Base-by-base conservation (phyloP, 1,140 invertebrate species). In the Rhopalosiphum maidis region DNA sequence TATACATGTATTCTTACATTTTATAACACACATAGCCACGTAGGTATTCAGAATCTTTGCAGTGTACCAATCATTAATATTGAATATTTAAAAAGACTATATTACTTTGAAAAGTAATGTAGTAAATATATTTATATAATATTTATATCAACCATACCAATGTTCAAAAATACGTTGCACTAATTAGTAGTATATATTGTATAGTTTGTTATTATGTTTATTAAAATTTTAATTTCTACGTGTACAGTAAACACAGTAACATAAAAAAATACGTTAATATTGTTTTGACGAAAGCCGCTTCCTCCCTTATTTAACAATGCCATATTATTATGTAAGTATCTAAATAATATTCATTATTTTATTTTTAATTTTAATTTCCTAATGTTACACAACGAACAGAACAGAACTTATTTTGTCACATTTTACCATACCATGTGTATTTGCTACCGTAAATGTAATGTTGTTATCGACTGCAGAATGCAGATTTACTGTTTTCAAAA, bases 401-500 rank as follows among this genome's bases (percentile, higher is more conserved):
- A 41, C 23, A 37, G 35, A 35, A 37, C 8, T 82, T 82, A 37
- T 82, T 21, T 15, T 83, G 21, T 77, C 15, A 21, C n/a, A 5
- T 77, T 77, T 15, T n/a, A 21, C 18, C 23, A 46, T 15, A 30
- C 85, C 41, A 41, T 46, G 8, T 8, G 22, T 85, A 85, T 18
- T 23, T 83, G 0, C 9, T 22, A 5, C 1, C 37, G 7, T 41
- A 0, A 25, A 85, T 37, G 43, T 46, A 46, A 25, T 46, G 4
- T 87, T 86, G 51, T 87, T 87, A 87, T 87, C 41, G 18, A n/a
- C 15, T 18, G 2, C 43, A 87, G 15, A 48, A 48, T 87, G 2
- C 43, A 87, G 15, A 48, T 87, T 87, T 87, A 21, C 25, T 11
- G n/a, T 48, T 87, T n/a, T 48, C 86, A n/a, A 87, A 86, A 87